Conservation (phyloP, 2,113 vertebrate species). For the Polyodon spathula region DNA sequence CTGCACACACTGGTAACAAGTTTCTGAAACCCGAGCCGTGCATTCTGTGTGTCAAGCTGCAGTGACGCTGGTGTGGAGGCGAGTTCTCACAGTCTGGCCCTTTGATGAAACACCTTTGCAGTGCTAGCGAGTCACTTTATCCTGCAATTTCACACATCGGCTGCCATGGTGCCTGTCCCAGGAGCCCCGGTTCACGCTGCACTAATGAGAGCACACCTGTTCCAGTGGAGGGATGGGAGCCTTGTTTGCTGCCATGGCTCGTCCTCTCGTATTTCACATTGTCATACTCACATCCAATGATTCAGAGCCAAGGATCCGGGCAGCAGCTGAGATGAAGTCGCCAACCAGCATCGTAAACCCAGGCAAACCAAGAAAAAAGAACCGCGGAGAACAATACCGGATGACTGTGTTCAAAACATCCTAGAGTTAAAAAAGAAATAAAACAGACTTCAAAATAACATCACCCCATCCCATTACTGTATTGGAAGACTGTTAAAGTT, state of each 20-base stretch:
- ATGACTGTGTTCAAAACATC: slow-evolving; percentile 85
- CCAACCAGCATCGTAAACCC: slow-evolving; percentile 87
- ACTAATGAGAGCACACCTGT: slow-evolving; percentile 47
- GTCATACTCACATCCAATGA: slow-evolving; percentile 64
- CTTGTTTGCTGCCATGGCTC: slow-evolving; percentile 28
- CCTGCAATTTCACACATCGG: slow-evolving; percentile 43
- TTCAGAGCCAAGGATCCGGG: slow-evolving; percentile 67
- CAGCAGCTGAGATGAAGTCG: slow-evolving; percentile 79
- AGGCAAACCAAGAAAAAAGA: slow-evolving; percentile 89
- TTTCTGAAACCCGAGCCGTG: slow-evolving; percentile 24
- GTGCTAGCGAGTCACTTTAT: slow-evolving; percentile 32
- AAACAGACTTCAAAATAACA: too few species aligned
- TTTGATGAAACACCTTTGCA: slow-evolving; percentile 50
- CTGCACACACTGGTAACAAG: slow-evolving; percentile 18
- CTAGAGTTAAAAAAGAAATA: slow-evolving; percentile 42
- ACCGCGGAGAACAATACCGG: slow-evolving; percentile 79
- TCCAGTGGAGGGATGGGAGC: slow-evolving; percentile 48
- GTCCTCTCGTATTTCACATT: slow-evolving; percentile 22
- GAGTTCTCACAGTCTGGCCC: slow-evolving; percentile 39
- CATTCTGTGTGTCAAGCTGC: slow-evolving; percentile 18
- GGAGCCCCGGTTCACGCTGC: slow-evolving; percentile 36
- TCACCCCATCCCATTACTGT: too few species aligned
- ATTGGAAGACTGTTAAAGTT: too few species aligned
- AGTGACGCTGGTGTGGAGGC: slow-evolving; percentile 24
- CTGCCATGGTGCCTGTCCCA: slow-evolving; percentile 40